Base-by-base conservation (phyloP, 1,140 invertebrate genomes). In the Pentalonia nigronervosa region DNA sequence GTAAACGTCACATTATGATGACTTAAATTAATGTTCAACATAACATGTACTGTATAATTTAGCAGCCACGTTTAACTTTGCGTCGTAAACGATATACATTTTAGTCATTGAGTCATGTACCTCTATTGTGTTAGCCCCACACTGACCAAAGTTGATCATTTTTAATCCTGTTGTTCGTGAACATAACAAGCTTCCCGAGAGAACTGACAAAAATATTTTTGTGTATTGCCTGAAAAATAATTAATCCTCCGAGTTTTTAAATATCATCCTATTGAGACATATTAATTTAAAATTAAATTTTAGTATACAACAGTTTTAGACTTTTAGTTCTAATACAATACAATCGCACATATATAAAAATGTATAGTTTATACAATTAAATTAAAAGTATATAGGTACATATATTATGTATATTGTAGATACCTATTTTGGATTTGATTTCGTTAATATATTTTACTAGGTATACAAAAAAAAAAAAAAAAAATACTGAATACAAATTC, bases 1-100 rank as follows among this genome's bases (percentile, higher is more conserved):
- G n/a, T 89, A 89, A 89, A 36, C 30, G 48, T 89, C 87, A 89
- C 20, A 87, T 45, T 45, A 86, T 86, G 23, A 86, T 50, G 30
- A 34, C 14, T 53, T 53, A 86, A 86, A 86, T 86, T 4, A 86
- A 86, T 86, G 45, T 86, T n/a, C 0, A 30, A n/a, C 25, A 30
- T 48, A 47, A 45, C 25, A n/a, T 86, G 25, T 30, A 45, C 36
- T 47, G 83, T 86, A 30, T 9, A 45, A 86, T 86, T 45, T 41
- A 45, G 1, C 23, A 45, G 21, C 30, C 17, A 25, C 30, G 25
- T 47, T 47, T 86, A 86, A 86, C 25, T 86, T 86, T 25, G 47
- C 50, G 50, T 23, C 50, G 21, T 53, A 23, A 21, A 30, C 9
- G 2, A 1, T 36, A 83, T 30, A 84, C 21, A 11, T 25, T 41